phyloP scores from a whole-genome alignment of 1,140 invertebrate genomes.

The Mamestra configurata region DNA sequence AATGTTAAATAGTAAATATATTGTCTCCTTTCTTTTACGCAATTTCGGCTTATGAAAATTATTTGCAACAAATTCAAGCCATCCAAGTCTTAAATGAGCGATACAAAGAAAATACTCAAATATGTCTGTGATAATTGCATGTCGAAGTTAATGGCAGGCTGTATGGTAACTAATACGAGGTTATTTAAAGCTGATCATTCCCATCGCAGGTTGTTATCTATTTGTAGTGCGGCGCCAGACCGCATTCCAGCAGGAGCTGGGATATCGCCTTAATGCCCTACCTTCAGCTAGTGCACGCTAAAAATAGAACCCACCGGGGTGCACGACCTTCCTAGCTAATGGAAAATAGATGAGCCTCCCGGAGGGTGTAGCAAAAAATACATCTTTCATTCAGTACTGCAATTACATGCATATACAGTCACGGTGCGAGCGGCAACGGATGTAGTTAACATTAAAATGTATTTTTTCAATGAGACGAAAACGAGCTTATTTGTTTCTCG shows the following conservation, averaged over 20 bases:
- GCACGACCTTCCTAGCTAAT: slow-evolving; percentile 65
- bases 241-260: slow-evolving; percentile 82
- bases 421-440: background rate
- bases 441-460: background rate
- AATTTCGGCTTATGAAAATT: background rate
- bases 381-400: slow-evolving; percentile 25
- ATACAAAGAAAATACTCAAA: background rate
- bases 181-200: slow-evolving; percentile 65
- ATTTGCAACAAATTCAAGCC: background rate
- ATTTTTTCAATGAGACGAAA: background rate
- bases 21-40: background rate
- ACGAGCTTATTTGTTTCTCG: background rate
- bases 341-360: slow-evolving; percentile 63
- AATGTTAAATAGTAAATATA: background rate
- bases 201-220: slow-evolving; percentile 70
- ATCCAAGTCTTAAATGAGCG: background rate
- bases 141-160: slow-evolving; percentile 25
- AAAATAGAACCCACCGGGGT: slow-evolving; percentile 73
- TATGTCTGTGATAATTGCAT: background rate
- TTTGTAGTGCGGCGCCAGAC: slow-evolving; percentile 81
- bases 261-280: slow-evolving; percentile 78
- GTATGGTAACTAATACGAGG: slow-evolving; percentile 46
- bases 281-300: slow-evolving; percentile 68
- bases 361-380: slow-evolving; percentile 45
- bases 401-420: background rate